A percentile compares a stretch with the other conserved stretches of the same genome.
These are phyloP conservation scores for Phaenicophaeus curvirostris DNA, from an alignment of 2,797 vertebrate species.

Conservation along the genomic window DNA sequence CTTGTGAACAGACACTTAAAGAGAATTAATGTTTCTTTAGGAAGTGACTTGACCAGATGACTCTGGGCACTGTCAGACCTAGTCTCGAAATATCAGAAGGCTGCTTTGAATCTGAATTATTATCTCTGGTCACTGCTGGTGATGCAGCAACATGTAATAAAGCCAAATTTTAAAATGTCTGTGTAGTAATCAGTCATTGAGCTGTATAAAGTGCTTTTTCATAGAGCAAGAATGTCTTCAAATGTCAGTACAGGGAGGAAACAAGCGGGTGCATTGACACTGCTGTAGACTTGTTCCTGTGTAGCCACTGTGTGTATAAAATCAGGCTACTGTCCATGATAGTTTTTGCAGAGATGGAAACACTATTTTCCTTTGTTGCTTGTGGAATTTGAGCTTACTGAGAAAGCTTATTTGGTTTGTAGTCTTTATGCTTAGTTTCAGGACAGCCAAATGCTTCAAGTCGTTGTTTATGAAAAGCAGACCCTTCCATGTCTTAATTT, in stretches of 20 bases:
- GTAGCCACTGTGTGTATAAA: neutral
- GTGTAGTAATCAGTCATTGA: neutral
- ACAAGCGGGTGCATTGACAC: neutral
- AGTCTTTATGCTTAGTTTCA: neutral
- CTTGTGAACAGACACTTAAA: neutral
- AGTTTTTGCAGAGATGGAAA: neutral
- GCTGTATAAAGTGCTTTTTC: neutral
- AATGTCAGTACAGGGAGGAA: neutral
- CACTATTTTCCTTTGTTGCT: neutral
- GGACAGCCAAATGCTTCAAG: neutral
- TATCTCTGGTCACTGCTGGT: neutral
- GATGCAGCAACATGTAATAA: neutral
- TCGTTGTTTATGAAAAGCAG: neutral
- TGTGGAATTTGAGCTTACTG: neutral
- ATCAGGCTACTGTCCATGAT: neutral
- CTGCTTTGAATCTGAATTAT: neutral
- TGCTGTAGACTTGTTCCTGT: neutral
- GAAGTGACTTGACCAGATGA: neutral
- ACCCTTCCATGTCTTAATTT: neutral
- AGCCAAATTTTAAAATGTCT: neutral
- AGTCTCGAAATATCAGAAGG: neutral
- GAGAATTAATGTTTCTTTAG: neutral
- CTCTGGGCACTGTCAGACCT: neutral
- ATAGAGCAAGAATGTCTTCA: neutral
- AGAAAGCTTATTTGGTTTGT: neutral